Conservation (phyloP, 2,888 invertebrate species). For the Lottia scabra region DNA sequence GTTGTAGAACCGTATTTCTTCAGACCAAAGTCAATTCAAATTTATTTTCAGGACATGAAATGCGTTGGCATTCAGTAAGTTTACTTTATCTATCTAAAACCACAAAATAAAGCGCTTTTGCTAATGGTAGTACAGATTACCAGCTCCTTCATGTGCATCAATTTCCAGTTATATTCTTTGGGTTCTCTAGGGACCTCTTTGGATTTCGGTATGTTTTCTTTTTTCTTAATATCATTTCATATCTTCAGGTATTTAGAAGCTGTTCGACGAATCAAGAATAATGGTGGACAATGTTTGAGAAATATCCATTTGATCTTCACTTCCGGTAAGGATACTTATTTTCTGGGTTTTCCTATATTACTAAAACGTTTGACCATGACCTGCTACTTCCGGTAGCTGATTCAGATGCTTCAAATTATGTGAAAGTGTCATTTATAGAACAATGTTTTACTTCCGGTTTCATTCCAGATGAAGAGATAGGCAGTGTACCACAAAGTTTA, state of each 20-base stretch:
- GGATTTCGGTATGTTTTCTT: background rate
- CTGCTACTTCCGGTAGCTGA: too few relatives aligned
- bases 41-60: constrained; percentile 78
- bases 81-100: too few relatives aligned
- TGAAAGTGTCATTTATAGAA: too few relatives aligned
- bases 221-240: background rate
- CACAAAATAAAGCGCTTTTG: too few relatives aligned
- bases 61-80: constrained; percentile 79
- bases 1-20: too few relatives aligned
- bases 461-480: constrained; percentile 86
- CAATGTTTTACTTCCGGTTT: too few relatives aligned
- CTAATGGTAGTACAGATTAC: too few relatives aligned
- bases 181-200: too few relatives aligned
- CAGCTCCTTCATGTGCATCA: too few relatives aligned
- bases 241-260: constrained; percentile 75
- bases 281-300: constrained; percentile 74
- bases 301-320: constrained; percentile 80
- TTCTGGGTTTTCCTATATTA: background rate
- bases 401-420: too few relatives aligned
- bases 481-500: constrained; percentile 84
- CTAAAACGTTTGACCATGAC: too few relatives aligned
- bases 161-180: too few relatives aligned
- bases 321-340: constrained; percentile 77
- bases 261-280: constrained; percentile 74
- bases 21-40: background rate